Base-by-base conservation (phyloP, 1,140 invertebrate genomes). In the Amyelois transitella region DNA sequence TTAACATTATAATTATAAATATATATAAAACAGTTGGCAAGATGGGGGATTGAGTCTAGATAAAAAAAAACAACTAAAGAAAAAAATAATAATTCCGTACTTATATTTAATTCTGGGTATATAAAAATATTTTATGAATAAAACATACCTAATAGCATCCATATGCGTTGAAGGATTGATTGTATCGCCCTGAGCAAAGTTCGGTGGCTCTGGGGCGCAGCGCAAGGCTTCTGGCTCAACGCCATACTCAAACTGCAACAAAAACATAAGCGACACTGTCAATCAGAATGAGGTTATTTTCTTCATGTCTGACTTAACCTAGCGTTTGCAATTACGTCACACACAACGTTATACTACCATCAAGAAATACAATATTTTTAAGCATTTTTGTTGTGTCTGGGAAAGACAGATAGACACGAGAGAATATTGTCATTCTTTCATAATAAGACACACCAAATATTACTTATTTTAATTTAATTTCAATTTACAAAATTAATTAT, bases 211-310 rank as follows among this genome's bases (percentile, higher is more conserved):
- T 51, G 91, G 92, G 55, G 85, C 88, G 74, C 91, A 93, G 51
- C 90, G 81, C 53, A 93, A 77, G 66, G 77, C 90, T 60, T 94
- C 92, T 0, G 95, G 94, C 77, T 96, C 94, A 2, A 89, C 88
- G 25, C 91, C 91, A 70, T 93, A 95, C 53, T 95, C 93, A 59
- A 96, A 89, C 91, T 92, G 86, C 10, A 43, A 48, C 25, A 53
- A 20, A 18, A 52, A 28, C 7, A 28, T 28, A 8, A 12, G 17
- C 32, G 17, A 14, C 1, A n/a, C n/a, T 2, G 3, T 38, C n/a
- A 38, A 14, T 38, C 12, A 28, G 7, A 5, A 28, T 10, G 12
- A 5, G n/a, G n/a, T n/a, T n/a, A n/a, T n/a, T n/a, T n/a, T n/a
- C n/a, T n/a, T n/a, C n/a, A n/a, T n/a, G n/a, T n/a, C n/a, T n/a